Percentiles rank a stretch among this genome's conserved stretches.
phyloP scores from a whole-genome alignment of 2,113 vertebrate species.

The Sapajus apella region DNA sequence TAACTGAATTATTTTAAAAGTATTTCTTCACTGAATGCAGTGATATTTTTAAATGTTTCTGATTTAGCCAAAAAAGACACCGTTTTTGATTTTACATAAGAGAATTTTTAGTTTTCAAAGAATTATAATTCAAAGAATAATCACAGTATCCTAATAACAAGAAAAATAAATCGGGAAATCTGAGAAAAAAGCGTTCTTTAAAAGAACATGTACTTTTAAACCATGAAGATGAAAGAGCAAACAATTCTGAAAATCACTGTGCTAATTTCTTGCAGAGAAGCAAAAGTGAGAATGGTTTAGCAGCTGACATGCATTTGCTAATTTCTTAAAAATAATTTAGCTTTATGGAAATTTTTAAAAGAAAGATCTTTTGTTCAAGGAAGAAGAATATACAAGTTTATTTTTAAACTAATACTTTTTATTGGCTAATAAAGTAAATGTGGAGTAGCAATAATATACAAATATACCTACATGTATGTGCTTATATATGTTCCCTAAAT shows the following conservation, averaged over 20 bases:
- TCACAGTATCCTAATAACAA: background rate
- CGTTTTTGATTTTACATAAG: background rate
- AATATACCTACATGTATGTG: background rate
- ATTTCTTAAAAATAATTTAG: conserved; percentile 33
- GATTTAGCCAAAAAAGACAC: background rate
- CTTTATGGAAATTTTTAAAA: conserved; percentile 22
- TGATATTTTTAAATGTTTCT: background rate
- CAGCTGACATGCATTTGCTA: background rate
- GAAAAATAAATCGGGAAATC: background rate
- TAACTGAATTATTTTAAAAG: conserved; percentile 23
- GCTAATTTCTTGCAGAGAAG: conserved; percentile 13
- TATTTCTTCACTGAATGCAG: background rate
- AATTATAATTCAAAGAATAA: conserved; percentile 40
- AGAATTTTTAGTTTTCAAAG: conserved; percentile 28
- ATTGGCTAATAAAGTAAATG: background rate
- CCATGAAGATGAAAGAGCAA: background rate
- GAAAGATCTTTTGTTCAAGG: background rate
- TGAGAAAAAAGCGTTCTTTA: background rate
- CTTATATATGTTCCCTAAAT: conserved; percentile 25
- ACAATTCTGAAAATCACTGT: background rate
- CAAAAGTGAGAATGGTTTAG: background rate
- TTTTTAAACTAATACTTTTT: conserved; percentile 47
- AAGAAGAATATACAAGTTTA: background rate
- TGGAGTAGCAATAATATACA: background rate
- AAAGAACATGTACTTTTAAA: conserved; percentile 9